These are phyloP conservation scores for Lichenostomus cassidix DNA, from an alignment of 2,113 vertebrate species.

Conservation along the genomic window DNA sequence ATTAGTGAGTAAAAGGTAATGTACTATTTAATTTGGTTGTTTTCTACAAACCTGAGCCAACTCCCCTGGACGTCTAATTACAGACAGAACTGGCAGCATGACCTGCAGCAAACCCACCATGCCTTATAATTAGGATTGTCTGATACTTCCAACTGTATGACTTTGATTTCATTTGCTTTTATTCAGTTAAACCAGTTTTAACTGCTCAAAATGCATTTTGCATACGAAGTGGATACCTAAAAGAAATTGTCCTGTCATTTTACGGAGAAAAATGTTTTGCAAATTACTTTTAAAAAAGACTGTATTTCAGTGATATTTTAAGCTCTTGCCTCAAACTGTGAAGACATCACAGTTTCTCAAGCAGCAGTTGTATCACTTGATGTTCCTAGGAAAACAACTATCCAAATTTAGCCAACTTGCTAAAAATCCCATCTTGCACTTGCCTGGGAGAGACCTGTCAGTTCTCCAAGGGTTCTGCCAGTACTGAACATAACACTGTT, in stretches of 20 bases:
- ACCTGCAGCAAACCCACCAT: neutral
- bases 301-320: constrained; percentile 12
- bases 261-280: neutral
- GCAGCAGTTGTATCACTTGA: neutral
- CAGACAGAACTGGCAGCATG: neutral
- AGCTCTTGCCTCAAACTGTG: neutral
- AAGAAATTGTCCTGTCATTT: neutral
- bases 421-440: neutral
- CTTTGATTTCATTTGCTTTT: constrained; percentile 7
- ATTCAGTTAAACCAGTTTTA: neutral
- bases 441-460: neutral
- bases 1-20: constrained; percentile 16
- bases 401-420: constrained; percentile 31
- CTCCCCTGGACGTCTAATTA: constrained; percentile 7
- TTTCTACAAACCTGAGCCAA: neutral
- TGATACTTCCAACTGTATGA: neutral
- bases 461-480: neutral
- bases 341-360: neutral
- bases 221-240: neutral
- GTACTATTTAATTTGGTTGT: neutral
- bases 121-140: constrained; percentile 25
- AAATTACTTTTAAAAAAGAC: neutral
- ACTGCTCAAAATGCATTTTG: constrained; percentile 9
- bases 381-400: constrained; percentile 21
- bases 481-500: neutral